phyloP scores from a whole-genome alignment of 2,797 vertebrate species.

The Acestrorhynchus altus region DNA sequence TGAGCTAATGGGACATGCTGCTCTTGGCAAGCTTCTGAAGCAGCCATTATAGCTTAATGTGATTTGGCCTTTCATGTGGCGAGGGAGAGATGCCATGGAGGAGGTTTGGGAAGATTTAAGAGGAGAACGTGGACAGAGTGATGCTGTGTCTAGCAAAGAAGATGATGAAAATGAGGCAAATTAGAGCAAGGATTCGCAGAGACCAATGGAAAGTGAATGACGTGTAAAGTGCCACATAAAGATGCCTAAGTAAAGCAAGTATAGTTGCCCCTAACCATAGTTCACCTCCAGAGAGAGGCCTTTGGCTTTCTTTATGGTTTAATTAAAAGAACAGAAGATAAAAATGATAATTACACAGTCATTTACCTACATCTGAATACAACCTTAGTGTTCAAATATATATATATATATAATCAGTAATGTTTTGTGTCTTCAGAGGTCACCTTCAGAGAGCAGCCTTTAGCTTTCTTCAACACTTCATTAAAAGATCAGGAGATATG shows the following conservation, averaged over 20 bases:
- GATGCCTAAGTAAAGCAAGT: conserved; percentile 5
- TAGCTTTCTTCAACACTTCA: not conserved
- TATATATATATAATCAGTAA: not conserved
- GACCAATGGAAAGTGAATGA: conserved; percentile 31
- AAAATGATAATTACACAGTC: conserved; percentile 31
- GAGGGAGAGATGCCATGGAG: conserved; percentile 31
- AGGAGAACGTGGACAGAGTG: conserved; percentile 17
- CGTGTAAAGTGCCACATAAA: conserved; percentile 19
- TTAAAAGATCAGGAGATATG: not conserved
- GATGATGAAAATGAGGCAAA: conserved; percentile 19
- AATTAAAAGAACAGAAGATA: conserved; percentile 5
- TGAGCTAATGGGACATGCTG: conserved; percentile 73
- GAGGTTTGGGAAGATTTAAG: conserved; percentile 35
- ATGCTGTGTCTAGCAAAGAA: not conserved
- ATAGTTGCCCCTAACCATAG: conserved; percentile 13
- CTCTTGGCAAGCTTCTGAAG: conserved; percentile 70
- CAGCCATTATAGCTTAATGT: conserved; percentile 74
- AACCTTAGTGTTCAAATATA: not conserved
- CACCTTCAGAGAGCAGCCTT: not conserved
- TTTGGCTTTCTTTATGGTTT: not conserved
- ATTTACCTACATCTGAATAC: conserved; percentile 27
- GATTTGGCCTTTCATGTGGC: conserved; percentile 65
- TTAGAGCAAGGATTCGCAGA: conserved; percentile 26
- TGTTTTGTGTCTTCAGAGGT: not conserved
- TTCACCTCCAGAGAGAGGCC: conserved; percentile 40